Evolutionary conservation across 2,888 invertebrate genomes (phyloP), one percentile per base, ranked within the genome.

Genomic region (Cybosia mesomella): DNA sequence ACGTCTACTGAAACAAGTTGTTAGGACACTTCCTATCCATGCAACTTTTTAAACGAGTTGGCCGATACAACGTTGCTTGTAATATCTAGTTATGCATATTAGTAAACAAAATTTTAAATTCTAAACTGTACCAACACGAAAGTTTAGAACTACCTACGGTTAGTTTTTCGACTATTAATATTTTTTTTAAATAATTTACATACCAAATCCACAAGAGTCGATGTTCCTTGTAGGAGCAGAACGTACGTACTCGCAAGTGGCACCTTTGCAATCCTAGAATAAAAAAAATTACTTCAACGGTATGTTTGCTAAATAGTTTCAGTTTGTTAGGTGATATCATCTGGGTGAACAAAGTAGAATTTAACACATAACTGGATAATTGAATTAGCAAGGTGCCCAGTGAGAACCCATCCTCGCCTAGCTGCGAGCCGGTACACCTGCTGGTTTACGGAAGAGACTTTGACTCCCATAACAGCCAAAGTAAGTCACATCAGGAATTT

Each of bases 201-300:
- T 91, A 97, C 97, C 95, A 85, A 96, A 97, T 61, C 94, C 92
- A 85, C 97, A 97, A 0, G 95, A 91, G 73, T 96, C 96, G 43
- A 93, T 88, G 81, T 96, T 96, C 74, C 95, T 93, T 5, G 96
- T 95, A 0, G 97, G 97, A 2, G 97, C 96, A 0, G 97, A 96
- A 34, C 98, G 95, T 85, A 96, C 95, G 85, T 97, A 98, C 72
- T 96, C 96, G 83, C 95, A 96, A 81, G 79, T 72, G 4, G 94
- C 88, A 66, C 95, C 95, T 68, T 95, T 92, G 80, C 95, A 95
- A 75, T 92, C 91, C 95, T 95, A 87, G 39, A 86, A 87, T 70
- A 68, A 85, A 83, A 24, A 36, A 65, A 22, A 57, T 61, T 54
- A 62, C 22, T 15, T 18, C 22, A 15, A 39, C 13, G 13, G 11